phyloP scores from a whole-genome alignment of 2,113 vertebrate genomes.

The Gnathochromis pfefferi region DNA sequence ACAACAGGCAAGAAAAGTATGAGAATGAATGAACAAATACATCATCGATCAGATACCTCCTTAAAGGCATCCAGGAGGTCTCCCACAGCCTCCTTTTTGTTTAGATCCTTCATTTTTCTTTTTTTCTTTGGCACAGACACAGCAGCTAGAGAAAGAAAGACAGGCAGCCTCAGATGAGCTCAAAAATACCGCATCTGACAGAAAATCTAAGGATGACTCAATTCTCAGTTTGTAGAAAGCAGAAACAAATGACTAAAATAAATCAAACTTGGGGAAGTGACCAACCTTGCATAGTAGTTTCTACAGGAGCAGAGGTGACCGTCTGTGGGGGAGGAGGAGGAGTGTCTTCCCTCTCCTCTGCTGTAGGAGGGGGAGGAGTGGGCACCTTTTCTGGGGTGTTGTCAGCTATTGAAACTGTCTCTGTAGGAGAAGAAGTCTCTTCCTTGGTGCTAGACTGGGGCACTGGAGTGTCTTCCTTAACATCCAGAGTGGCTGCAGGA shows the following conservation, averaged over 20 bases:
- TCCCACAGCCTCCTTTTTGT: constrained; percentile 91
- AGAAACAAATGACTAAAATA: not conserved
- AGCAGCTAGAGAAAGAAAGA: constrained; percentile 66
- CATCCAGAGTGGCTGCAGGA: not conserved
- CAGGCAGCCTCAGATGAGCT: not conserved
- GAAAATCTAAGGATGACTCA: not conserved
- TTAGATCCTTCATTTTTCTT: constrained; percentile 91
- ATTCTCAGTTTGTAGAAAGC: not conserved
- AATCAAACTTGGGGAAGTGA: not conserved
- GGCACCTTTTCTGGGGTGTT: not conserved
- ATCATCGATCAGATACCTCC: constrained; percentile 74
- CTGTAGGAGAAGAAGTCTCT: constrained; percentile 23
- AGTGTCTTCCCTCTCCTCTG: constrained; percentile 53
- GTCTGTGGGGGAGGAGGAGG: constrained; percentile 65
- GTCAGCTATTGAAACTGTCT: constrained; percentile 44
- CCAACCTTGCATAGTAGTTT: constrained; percentile 81
- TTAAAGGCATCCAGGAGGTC: constrained; percentile 96
- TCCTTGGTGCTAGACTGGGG: not conserved
- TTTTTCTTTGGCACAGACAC: constrained; percentile 95
- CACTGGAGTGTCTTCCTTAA: not conserved
- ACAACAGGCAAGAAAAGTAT: not conserved
- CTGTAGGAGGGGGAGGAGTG: constrained; percentile 7
- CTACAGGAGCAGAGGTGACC: constrained; percentile 52
- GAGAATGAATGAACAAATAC: not conserved
- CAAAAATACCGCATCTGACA: not conserved